phyloP scores from a whole-genome alignment of 2,113 vertebrate species.

The Amblyornis subalaris region DNA sequence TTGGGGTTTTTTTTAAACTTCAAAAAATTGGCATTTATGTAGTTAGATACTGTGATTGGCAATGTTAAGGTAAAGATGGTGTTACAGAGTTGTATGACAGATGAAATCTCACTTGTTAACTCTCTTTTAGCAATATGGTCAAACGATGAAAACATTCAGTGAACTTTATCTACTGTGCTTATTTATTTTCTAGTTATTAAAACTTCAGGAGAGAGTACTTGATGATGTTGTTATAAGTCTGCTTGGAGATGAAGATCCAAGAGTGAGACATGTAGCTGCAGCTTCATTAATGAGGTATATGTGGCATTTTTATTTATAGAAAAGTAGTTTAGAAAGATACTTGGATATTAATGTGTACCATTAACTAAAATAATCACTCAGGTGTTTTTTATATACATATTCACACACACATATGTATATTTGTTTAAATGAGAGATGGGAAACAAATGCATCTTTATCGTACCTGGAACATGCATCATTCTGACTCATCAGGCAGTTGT shows the following conservation, averaged over 20 bases:
- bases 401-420: neutral
- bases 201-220: slow-evolving; percentile 89
- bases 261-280: slow-evolving; percentile 89
- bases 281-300: slow-evolving; percentile 81
- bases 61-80: neutral
- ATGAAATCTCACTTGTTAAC: neutral
- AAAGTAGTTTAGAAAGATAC: neutral
- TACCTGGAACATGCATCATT: neutral
- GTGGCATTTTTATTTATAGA: neutral
- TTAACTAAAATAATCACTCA: neutral
- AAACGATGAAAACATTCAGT: neutral
- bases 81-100: neutral
- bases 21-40: neutral
- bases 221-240: slow-evolving; percentile 82
- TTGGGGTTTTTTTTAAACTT: neutral
- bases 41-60: neutral
- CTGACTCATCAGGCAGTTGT: neutral
- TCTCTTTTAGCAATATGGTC: neutral
- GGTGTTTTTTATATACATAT: neutral
- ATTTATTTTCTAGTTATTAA: slow-evolving; percentile 74
- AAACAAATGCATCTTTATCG: neutral
- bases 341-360: neutral
- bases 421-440: neutral
- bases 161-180: neutral
- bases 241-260: slow-evolving; percentile 92